These are phyloP conservation scores for Lutraria lutraria DNA, from an alignment of 2,888 invertebrate species.

Conservation along the genomic window DNA sequence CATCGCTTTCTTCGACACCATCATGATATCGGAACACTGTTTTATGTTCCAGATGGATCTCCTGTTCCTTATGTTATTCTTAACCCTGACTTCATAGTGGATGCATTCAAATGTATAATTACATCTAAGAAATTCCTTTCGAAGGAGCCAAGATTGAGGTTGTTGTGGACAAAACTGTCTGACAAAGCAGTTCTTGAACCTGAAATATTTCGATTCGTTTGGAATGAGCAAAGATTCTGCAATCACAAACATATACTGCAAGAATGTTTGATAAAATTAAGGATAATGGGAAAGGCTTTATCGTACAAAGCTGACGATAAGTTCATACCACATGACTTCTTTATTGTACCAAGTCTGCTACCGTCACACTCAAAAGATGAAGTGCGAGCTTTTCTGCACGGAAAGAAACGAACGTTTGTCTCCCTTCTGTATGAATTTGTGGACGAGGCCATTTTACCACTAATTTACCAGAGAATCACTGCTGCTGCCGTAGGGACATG, in stretches of 20 bases:
- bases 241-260: conserved; percentile 33
- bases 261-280: conserved; percentile 34
- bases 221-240: conserved; percentile 29
- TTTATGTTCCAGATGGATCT: conserved; percentile 46
- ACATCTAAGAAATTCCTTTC: conserved; percentile 46
- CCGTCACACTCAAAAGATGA: neutral
- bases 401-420: neutral
- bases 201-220: conserved; percentile 32
- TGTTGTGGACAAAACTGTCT: conserved; percentile 16
- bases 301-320: neutral
- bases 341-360: conserved; percentile 44
- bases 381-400: neutral
- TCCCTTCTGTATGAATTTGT: conserved; percentile 30
- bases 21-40: conserved; percentile 39
- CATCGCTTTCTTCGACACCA: conserved; percentile 42
- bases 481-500: conserved; percentile 45
- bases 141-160: neutral
- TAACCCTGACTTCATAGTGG: conserved; percentile 45
- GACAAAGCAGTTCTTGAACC: conserved; percentile 29
- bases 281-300: conserved; percentile 33
- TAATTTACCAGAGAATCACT: conserved; percentile 39
- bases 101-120: conserved; percentile 55
- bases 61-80: conserved; percentile 42
- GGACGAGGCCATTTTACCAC: conserved; percentile 24
- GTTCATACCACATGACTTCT: conserved; percentile 25